Evolutionary conservation across 1,140 invertebrate genomes (phyloP).

Genomic region (Aphaenogaster ashmeadi): DNA sequence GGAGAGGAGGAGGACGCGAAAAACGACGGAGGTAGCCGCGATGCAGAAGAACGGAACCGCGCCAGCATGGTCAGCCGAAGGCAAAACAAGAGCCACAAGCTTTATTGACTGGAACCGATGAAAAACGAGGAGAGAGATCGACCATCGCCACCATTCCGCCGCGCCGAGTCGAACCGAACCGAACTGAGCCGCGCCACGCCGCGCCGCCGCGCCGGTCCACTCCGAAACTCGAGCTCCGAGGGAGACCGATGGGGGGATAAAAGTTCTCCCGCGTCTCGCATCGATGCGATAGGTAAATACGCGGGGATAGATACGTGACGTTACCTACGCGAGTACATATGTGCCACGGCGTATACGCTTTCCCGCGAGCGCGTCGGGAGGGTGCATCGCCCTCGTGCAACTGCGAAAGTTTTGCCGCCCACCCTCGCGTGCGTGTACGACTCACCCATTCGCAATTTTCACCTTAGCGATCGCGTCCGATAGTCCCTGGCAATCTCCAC

Average conservation of each 20-base stretch:
- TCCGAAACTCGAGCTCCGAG: conserved; percentile 64
- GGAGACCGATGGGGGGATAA: conserved; percentile 26
- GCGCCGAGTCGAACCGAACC: background rate
- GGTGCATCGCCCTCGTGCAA: conserved; percentile 46
- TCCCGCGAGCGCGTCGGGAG: conserved; percentile 13
- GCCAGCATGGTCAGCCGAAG: conserved; percentile 80
- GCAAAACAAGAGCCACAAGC: conserved; percentile 82
- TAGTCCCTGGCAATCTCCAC: conserved; percentile 12
- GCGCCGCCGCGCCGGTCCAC: conserved; percentile 20
- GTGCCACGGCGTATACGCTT: conserved; percentile 49
- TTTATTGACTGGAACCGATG: conserved; percentile 84
- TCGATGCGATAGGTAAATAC: conserved; percentile 76
- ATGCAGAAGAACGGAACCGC: conserved; percentile 79
- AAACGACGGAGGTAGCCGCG: conserved; percentile 65
- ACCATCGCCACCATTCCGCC: conserved; percentile 63
- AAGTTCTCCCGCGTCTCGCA: conserved; percentile 69
- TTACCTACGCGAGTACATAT: conserved; percentile 61
- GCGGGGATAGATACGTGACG: conserved; percentile 72
- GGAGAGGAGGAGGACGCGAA: conserved; percentile 61
- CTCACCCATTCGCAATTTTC: conserved; percentile 43
- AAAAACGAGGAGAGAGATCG: conserved; percentile 80
- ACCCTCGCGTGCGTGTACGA: background rate
- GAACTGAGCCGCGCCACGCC: background rate
- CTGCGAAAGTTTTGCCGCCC: conserved; percentile 61
- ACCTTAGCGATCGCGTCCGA: conserved; percentile 23